Evolutionary conservation across 2,888 invertebrate genomes (phyloP).

Genomic region (Patella caerulea): DNA sequence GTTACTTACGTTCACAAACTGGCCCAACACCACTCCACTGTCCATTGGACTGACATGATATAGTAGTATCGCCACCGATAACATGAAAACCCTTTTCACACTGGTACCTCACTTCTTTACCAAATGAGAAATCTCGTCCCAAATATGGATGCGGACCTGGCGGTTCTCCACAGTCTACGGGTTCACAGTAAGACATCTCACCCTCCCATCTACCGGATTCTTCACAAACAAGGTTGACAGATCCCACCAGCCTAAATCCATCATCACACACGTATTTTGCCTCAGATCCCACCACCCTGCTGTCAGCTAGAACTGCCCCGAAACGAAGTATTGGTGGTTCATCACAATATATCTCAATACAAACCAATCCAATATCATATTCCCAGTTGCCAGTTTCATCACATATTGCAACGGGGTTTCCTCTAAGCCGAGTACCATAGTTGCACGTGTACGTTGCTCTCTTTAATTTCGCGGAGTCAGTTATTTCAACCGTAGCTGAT

Average conservation of each 20-base stretch:
- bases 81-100: slow-evolving; percentile 88
- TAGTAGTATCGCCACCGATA: slow-evolving; percentile 87
- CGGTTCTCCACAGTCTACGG: slow-evolving; percentile 51
- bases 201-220: slow-evolving; percentile 60
- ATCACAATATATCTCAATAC: slow-evolving; percentile 49
- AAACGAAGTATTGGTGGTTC: slow-evolving; percentile 38
- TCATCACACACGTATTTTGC: slow-evolving; percentile 29
- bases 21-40: slow-evolving; percentile 58
- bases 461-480: background rate
- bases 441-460: slow-evolving; percentile 16
- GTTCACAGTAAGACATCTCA: slow-evolving; percentile 54
- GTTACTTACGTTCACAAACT: slow-evolving; percentile 43
- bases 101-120: slow-evolving; percentile 75
- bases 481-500: slow-evolving; percentile 15
- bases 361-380: slow-evolving; percentile 49
- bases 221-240: slow-evolving; percentile 49
- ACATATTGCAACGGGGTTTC: slow-evolving; percentile 31
- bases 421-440: slow-evolving; percentile 44
- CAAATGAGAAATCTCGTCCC: slow-evolving; percentile 34
- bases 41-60: slow-evolving; percentile 75
- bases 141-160: slow-evolving; percentile 38
- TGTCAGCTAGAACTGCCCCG: slow-evolving; percentile 1
- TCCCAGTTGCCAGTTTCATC: slow-evolving; percentile 28
- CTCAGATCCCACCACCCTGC: slow-evolving; percentile 6
- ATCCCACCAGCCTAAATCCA: slow-evolving; percentile 42